phyloP scores from a whole-genome alignment of 2,888 invertebrate species.

The Acanthococcus lagerstroemiae region DNA sequence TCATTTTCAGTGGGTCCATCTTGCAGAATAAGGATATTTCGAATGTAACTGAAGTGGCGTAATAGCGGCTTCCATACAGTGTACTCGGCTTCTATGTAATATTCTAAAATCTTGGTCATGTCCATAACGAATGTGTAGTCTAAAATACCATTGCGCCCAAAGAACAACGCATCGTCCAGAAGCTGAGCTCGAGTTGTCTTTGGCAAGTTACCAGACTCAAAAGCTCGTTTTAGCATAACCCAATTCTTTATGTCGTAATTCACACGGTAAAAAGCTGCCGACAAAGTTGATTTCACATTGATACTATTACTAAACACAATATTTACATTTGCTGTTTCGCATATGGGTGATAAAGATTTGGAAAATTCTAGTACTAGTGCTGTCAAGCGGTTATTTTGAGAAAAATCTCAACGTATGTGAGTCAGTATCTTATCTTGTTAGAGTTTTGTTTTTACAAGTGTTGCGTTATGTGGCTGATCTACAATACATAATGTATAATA shows the following conservation, averaged over 20 bases:
- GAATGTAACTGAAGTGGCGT: slow-evolving; percentile 47
- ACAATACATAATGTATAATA: too few species aligned
- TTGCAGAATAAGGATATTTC: background rate
- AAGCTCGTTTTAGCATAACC: slow-evolving; percentile 54
- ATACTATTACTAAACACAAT: too few species aligned
- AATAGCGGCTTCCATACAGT: slow-evolving; percentile 81
- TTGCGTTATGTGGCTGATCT: too few species aligned
- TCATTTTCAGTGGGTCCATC: too few species aligned
- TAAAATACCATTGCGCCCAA: slow-evolving; percentile 61
- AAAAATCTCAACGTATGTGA: too few species aligned
- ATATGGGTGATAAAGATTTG: too few species aligned
- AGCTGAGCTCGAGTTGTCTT: slow-evolving; percentile 51
- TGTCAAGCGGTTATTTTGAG: too few species aligned
- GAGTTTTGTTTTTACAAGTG: too few species aligned
- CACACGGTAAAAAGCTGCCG: slow-evolving; percentile 60
- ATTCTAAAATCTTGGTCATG: slow-evolving; percentile 61
- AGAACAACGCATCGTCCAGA: slow-evolving; percentile 73
- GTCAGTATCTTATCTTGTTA: too few species aligned
- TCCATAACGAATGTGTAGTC: slow-evolving; percentile 67
- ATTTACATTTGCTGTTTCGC: too few species aligned
- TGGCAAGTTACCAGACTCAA: slow-evolving; percentile 52
- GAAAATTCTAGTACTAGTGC: too few species aligned
- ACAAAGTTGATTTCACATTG: too few species aligned
- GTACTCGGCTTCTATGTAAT: slow-evolving; percentile 62
- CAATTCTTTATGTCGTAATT: slow-evolving; percentile 63